Evolutionary conservation across 2,888 invertebrate genomes (phyloP).

Genomic region (Rhabditophanes sp.): DNA sequence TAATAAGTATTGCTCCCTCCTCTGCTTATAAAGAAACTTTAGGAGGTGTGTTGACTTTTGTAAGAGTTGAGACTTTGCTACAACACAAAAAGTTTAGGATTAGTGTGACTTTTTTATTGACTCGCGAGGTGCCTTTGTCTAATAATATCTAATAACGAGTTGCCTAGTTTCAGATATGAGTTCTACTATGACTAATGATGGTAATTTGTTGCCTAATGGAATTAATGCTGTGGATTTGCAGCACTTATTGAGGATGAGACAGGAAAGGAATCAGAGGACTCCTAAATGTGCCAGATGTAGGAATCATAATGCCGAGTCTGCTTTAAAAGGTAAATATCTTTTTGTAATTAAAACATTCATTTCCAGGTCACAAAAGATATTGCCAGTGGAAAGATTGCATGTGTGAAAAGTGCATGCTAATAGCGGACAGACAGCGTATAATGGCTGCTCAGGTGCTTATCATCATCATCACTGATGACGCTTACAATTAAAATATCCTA

Average conservation of each 20-base stretch:
- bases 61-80: too few species aligned
- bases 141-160: too few species aligned
- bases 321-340: constrained; percentile 56
- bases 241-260: constrained; percentile 6
- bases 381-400: constrained; percentile 57
- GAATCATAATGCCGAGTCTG: constrained; percentile 91
- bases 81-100: too few species aligned
- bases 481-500: constrained; percentile 7
- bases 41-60: too few species aligned
- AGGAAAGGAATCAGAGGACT: constrained; percentile 46
- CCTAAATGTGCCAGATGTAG: constrained; percentile 92
- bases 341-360: constrained; percentile 4
- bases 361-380: constrained; percentile 35
- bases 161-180: too few species aligned
- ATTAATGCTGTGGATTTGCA: constrained; percentile 3
- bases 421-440: constrained; percentile 86
- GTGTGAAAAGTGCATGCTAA: constrained; percentile 91
- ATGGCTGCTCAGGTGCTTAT: constrained; percentile 91
- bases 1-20: too few species aligned
- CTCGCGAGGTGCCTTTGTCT: too few species aligned
- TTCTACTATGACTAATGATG: constrained; percentile 2
- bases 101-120: too few species aligned
- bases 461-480: too few species aligned
- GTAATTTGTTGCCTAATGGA: not conserved
- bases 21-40: too few species aligned